Conservation (phyloP, 2,113 vertebrate species). For the Lamprologus tigripictilis region DNA sequence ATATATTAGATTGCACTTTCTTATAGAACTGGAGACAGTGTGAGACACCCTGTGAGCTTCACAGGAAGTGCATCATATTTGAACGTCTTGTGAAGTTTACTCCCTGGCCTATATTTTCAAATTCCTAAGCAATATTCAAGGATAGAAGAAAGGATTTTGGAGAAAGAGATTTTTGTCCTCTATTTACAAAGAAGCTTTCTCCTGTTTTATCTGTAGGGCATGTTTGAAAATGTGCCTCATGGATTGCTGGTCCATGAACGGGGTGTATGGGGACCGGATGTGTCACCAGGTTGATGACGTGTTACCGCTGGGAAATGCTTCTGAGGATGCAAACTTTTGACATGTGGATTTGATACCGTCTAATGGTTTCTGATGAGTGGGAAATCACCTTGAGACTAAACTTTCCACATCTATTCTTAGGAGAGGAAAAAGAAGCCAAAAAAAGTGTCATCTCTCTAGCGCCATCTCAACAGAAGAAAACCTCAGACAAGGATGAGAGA, state of each 20-base stretch:
- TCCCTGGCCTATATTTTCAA: not conserved
- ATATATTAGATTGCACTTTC: constrained; percentile 9
- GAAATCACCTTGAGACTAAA: constrained; percentile 31
- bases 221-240: constrained; percentile 19
- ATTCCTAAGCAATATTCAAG: not conserved
- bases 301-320: constrained; percentile 43
- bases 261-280: constrained; percentile 14
- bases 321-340: constrained; percentile 31
- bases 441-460: not conserved
- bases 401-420: not conserved
- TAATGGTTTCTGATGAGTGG: constrained; percentile 37
- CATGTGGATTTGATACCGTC: constrained; percentile 47
- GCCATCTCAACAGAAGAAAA: not conserved
- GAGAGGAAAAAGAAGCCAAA: not conserved
- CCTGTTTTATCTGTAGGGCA: constrained; percentile 3
- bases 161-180: not conserved
- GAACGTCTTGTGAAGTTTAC: not conserved
- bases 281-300: constrained; percentile 52
- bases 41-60: not conserved
- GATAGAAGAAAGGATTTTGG: not conserved
- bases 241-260: constrained; percentile 33
- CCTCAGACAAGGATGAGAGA: not conserved
- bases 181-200: not conserved
- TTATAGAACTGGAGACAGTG: not conserved
- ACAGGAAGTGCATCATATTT: not conserved